Base-by-base conservation (phyloP, 2,113 vertebrate species). In the Podiceps cristatus region DNA sequence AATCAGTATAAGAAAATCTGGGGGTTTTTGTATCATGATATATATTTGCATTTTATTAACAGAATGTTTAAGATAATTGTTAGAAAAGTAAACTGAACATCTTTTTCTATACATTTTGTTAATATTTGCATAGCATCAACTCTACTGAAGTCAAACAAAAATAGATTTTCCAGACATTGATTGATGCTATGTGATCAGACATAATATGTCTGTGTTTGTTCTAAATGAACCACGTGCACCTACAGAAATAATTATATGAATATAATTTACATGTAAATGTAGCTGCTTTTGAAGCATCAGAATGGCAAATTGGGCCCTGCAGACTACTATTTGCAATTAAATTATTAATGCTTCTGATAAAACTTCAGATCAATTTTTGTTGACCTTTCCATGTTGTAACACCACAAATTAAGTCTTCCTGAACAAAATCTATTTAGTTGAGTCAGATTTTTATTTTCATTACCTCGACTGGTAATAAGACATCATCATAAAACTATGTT, bases 181-280 rank as follows among this genome's bases (percentile, higher is more conserved):
- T 91, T 92, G 96, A 93, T 95, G 92, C 49, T 56, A 24, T 90
- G 64, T 49, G 74, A 95, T 78, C 96, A 97, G 94, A 97, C 97
- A 76, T 56, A 74, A 66, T 91, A 62, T 14, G 16, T 95, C 93
- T 95, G 77, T 75, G 53, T 86, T 92, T 97, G 93, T 68, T 98
- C 81, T 77, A 88, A 97, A 96, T 93, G 90, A 97, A 91, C 97
- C 88, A 69, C 93, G 97, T 93, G 97, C 76, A 96, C 97, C 98
- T 98, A 97, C 97, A 95, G 96, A 98, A 98, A 98, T 97, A 97
- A 98, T 98, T 98, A 98, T 98, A 98, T 98, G 97, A 98, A 98
- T 98, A 98, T 98, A 95, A 99, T 99, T 99, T 99, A 98, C 98
- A 99, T 99, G 98, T 98, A 99, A 99, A 99, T 99, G 98, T 96